These are phyloP conservation scores for Aldabrachelys gigantea DNA, from an alignment of 2,113 vertebrate genomes.

Conservation along the genomic window DNA sequence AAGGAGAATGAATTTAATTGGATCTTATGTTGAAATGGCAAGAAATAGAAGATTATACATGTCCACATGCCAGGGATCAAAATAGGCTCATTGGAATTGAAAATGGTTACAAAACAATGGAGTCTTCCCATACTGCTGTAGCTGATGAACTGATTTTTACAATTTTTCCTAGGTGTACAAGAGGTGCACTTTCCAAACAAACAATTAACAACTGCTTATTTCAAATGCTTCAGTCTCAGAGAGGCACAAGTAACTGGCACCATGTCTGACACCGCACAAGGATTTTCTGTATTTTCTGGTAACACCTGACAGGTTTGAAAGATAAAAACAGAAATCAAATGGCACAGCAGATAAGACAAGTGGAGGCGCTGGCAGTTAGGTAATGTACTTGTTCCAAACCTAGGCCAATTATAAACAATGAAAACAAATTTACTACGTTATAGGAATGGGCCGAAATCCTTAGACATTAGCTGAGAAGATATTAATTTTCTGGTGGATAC, in stretches of 20 bases:
- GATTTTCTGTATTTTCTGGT: constrained; percentile 1
- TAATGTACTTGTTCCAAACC: constrained; percentile 45
- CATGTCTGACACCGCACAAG: constrained; percentile 2
- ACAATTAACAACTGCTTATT: constrained; percentile 48
- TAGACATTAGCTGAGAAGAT: background rate
- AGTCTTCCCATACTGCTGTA: background rate
- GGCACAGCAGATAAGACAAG: constrained; percentile 45
- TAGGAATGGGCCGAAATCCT: constrained; percentile 61
- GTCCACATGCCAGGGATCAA: constrained; percentile 5
- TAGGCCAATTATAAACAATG: constrained; percentile 67
- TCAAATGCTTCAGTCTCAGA: constrained; percentile 35
- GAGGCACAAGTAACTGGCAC: constrained; percentile 44
- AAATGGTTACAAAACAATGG: constrained; percentile 35
- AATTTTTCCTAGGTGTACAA: background rate
- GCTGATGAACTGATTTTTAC: constrained; percentile 57
- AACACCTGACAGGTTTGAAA: constrained; percentile 50
- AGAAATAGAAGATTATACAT: background rate
- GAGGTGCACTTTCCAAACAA: background rate
- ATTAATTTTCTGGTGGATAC: background rate
- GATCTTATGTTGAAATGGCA: constrained; percentile 18
- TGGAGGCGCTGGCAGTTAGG: constrained; percentile 29
- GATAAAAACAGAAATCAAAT: constrained; percentile 49
- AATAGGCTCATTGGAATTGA: constrained; percentile 53
- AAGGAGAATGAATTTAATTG: background rate
- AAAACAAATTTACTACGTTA: constrained; percentile 63